phyloP scores from a whole-genome alignment of 2,113 vertebrate genomes.

The Stegostoma tigrinum region DNA sequence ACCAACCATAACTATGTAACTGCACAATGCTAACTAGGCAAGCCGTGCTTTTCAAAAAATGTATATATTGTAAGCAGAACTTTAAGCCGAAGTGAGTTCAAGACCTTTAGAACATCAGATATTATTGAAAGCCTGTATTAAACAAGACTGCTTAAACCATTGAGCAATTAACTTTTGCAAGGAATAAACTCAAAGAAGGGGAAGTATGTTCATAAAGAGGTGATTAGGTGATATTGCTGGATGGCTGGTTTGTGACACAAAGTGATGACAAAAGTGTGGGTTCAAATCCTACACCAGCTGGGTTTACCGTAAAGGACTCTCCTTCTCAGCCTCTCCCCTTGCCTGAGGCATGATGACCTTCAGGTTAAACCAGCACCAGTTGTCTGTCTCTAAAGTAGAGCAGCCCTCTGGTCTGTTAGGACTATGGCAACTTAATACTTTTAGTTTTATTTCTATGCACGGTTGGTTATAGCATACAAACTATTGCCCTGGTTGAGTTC shows the following conservation, averaged over 20 bases:
- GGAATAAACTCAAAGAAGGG: background rate
- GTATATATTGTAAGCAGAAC: background rate
- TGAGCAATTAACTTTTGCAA: background rate
- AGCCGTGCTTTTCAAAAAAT: background rate
- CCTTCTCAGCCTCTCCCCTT: too few relatives aligned
- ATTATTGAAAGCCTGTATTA: background rate
- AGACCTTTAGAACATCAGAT: too few relatives aligned
- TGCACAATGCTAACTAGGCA: background rate
- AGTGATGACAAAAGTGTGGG: too few relatives aligned
- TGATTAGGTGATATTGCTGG: background rate
- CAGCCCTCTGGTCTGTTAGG: too few relatives aligned
- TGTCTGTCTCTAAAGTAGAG: too few relatives aligned
- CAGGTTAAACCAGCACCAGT: too few relatives aligned
- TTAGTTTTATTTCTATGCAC: background rate
- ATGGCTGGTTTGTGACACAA: too few relatives aligned
- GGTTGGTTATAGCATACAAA: background rate
- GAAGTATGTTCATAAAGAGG: background rate
- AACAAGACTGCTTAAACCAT: background rate
- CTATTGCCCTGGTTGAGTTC: background rate
- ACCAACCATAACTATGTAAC: background rate
- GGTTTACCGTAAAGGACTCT: too few relatives aligned
- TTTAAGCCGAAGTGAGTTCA: background rate
- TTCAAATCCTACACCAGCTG: too few relatives aligned
- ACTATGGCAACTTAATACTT: too few relatives aligned
- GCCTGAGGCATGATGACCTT: too few relatives aligned